Percentiles rank a stretch among this genome's conserved stretches.
These are phyloP conservation scores for Laticauda laticaudata DNA, from an alignment of 2,113 vertebrate genomes.

Conservation along the genomic window DNA sequence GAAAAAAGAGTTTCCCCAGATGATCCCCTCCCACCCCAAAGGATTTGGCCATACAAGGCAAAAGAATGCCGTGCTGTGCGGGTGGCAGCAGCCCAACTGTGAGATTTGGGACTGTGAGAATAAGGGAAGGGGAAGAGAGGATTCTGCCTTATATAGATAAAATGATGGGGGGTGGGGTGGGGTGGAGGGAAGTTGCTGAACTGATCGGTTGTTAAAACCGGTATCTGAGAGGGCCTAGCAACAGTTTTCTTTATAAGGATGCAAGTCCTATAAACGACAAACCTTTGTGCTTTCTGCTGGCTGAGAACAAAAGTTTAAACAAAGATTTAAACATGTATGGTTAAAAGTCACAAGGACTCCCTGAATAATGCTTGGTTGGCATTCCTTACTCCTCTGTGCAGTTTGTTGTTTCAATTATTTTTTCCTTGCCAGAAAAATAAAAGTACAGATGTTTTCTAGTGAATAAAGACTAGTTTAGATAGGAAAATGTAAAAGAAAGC, in stretches of 20 bases:
- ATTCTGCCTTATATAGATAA: slow-evolving; percentile 10
- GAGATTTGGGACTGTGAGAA: slow-evolving; percentile 62
- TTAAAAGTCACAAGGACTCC: neutral
- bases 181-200: neutral
- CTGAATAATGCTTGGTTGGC: neutral
- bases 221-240: neutral
- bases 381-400: neutral
- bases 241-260: slow-evolving; percentile 32
- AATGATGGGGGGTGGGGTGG: neutral
- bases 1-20: slow-evolving; percentile 42
- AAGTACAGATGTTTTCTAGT: neutral
- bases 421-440: neutral
- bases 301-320: neutral
- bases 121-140: neutral
- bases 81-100: slow-evolving; percentile 54
- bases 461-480: neutral
- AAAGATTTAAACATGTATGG: neutral
- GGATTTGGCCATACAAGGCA: slow-evolving; percentile 85
- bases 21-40: slow-evolving; percentile 68
- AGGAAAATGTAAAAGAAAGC: neutral
- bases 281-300: neutral
- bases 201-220: neutral
- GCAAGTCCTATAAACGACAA: neutral
- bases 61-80: slow-evolving; percentile 77
- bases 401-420: neutral